phyloP scores from a whole-genome alignment of 2,797 vertebrate genomes.

The Poliocrania exsul region DNA sequence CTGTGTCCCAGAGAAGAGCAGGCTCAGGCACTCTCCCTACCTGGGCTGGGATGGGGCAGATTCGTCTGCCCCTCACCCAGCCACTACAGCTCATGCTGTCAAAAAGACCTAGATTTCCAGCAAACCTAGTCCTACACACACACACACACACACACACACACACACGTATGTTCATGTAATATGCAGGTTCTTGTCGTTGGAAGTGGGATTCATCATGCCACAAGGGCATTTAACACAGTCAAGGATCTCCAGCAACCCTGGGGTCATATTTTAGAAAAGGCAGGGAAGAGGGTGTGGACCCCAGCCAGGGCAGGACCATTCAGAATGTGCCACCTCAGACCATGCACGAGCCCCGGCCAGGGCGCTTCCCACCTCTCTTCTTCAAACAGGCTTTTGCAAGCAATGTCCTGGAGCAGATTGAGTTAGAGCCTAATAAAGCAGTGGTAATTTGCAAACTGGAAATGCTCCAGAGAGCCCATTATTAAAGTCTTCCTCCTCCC shows the following conservation, averaged over 20 bases:
- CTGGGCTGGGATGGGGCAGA: not conserved
- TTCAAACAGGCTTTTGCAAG: conserved; percentile 28
- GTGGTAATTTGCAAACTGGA: conserved; percentile 54
- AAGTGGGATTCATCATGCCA: not conserved
- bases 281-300: not conserved
- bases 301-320: not conserved
- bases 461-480: conserved; percentile 28
- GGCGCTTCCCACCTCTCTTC: not conserved
- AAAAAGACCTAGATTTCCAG: not conserved
- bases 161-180: not conserved
- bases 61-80: not conserved
- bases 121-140: not conserved
- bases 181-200: not conserved
- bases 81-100: not conserved
- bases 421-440: conserved; percentile 51
- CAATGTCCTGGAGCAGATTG: not conserved
- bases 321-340: not conserved
- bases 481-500: conserved; percentile 18
- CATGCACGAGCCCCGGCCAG: not conserved
- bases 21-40: not conserved
- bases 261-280: not conserved
- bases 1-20: not conserved
- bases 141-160: not conserved
- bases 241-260: not conserved
- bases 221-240: not conserved